Evolutionary conservation across 53 echinoderm and acorn worm species (phyloP).

Genomic region (Arbacia lixula): DNA sequence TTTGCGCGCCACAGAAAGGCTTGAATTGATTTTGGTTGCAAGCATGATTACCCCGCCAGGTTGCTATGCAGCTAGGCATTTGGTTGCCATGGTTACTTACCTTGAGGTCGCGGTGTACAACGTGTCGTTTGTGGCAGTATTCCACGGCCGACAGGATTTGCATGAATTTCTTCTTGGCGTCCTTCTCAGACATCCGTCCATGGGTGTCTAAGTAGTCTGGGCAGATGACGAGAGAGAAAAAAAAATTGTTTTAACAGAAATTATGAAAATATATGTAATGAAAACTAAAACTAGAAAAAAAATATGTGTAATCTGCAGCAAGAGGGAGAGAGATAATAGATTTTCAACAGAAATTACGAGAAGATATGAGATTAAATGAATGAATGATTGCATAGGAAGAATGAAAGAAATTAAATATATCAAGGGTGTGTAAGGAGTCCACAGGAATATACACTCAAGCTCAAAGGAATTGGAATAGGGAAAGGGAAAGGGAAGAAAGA

Average conservation of each 20-base stretch:
- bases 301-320: not conserved
- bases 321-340: not conserved
- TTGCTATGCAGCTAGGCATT: conserved; percentile 28
- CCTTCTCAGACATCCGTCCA: conserved; percentile 96
- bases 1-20: no score
- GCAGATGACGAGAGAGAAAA: not conserved
- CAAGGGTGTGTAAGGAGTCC: no score
- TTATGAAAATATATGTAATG: not conserved
- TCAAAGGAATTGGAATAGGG: no score
- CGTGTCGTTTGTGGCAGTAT: conserved; percentile 93
- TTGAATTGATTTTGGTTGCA: no score
- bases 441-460: no score
- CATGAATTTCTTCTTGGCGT: conserved; percentile 94
- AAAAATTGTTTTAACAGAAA: not conserved
- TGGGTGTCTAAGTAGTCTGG: conserved; percentile 97
- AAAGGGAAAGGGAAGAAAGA: no score
- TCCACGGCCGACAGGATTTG: conserved; percentile 96
- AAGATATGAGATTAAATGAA: no score
- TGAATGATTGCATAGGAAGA: no score
- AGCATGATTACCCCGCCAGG: not conserved
- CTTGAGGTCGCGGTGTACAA: conserved; percentile 96
- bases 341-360: no score
- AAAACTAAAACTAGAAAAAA: not conserved
- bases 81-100: conserved; percentile 57
- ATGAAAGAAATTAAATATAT: no score